phyloP scores from a whole-genome alignment of 1,140 invertebrate species.

The Drosophila obscura region DNA sequence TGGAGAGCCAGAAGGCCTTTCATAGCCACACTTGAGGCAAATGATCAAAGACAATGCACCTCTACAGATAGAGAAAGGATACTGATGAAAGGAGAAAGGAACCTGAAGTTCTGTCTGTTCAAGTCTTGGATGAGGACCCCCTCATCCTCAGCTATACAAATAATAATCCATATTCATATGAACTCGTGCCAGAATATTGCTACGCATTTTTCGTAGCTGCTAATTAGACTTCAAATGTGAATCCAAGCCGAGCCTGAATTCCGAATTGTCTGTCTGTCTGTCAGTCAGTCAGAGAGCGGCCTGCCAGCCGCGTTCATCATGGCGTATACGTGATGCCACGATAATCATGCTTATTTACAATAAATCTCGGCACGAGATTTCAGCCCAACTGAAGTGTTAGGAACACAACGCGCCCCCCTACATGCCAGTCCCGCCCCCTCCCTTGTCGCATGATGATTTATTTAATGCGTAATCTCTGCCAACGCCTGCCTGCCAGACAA shows the following conservation, averaged over 20 bases:
- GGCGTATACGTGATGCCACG: slow-evolving; percentile 78
- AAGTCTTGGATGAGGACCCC: neutral
- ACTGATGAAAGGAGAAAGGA: neutral
- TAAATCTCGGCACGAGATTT: slow-evolving; percentile 64
- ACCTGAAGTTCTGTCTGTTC: neutral
- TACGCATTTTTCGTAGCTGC: slow-evolving; percentile 1
- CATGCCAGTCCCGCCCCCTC: slow-evolving; percentile 9
- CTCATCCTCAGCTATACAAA: neutral
- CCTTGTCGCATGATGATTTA: slow-evolving; percentile 58
- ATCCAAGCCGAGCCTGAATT: slow-evolving; percentile 8
- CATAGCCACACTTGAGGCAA: slow-evolving; percentile 43
- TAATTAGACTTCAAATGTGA: slow-evolving; percentile 39
- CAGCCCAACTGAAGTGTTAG: slow-evolving; percentile 69
- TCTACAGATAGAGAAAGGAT: neutral
- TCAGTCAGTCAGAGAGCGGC: no score
- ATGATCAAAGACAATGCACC: slow-evolving; percentile 20
- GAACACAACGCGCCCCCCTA: slow-evolving; percentile 47
- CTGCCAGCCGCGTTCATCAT: slow-evolving; percentile 27
- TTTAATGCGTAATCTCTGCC: slow-evolving; percentile 78
- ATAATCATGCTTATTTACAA: slow-evolving; percentile 81
- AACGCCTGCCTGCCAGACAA: slow-evolving; percentile 48
- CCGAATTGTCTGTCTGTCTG: slow-evolving; percentile 2
- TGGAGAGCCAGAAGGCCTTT: slow-evolving; percentile 6
- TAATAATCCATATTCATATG: slow-evolving; percentile 2
- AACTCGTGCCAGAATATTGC: neutral